phyloP scores from a whole-genome alignment of 2,888 invertebrate species.

The Nephrotoma appendiculata region DNA sequence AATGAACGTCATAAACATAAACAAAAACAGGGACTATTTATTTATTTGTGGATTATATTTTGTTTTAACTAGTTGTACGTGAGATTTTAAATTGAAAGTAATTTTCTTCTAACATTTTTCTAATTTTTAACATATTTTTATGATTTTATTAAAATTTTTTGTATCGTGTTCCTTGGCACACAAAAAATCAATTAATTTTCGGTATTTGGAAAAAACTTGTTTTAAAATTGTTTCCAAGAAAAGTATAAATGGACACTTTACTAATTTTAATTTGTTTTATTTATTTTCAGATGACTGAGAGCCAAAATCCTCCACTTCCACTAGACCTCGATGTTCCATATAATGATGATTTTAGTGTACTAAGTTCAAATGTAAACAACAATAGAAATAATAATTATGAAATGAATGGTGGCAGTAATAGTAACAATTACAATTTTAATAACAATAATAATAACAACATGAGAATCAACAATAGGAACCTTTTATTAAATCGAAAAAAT shows the following conservation, averaged over 20 bases:
- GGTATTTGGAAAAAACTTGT: no score
- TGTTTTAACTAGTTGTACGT: no score
- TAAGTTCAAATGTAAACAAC: slow-evolving; percentile 25
- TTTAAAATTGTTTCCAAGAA: no score
- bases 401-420: not conserved
- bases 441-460: not conserved
- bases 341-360: slow-evolving; percentile 43
- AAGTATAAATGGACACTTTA: not conserved
- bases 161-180: no score
- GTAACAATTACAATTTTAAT: not conserved
- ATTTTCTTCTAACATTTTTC: no score
- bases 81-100: no score
- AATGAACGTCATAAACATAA: no score
- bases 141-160: no score
- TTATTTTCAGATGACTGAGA: slow-evolving; percentile 18
- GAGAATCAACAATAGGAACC: not conserved
- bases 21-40: no score
- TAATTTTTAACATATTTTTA: no score
- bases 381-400: slow-evolving; percentile 14
- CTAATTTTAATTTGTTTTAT: not conserved
- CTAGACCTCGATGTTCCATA: slow-evolving; percentile 50
- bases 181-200: no score
- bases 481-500: slow-evolving; percentile 22
- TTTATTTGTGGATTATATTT: no score
- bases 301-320: slow-evolving; percentile 45